Conservation (phyloP, 2,113 vertebrate genomes). For the Pachycephala philippinensis region DNA sequence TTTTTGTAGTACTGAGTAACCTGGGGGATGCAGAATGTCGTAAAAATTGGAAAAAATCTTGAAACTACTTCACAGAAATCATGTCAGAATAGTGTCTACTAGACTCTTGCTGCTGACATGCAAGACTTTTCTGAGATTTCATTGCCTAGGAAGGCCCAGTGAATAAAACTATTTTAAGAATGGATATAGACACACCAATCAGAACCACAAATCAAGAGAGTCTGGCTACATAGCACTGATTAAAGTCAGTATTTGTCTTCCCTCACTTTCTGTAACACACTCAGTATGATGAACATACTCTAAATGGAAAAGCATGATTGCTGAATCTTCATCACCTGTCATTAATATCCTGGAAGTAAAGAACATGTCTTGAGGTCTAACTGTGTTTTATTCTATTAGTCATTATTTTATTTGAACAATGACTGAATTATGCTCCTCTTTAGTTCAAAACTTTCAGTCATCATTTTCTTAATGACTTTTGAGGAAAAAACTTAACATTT, state of each 20-base stretch:
- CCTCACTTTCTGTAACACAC: background rate
- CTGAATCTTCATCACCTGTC: constrained; percentile 2
- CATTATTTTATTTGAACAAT: background rate
- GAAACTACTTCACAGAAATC: background rate
- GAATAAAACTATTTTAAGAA: constrained; percentile 37
- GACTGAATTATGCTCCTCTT: background rate
- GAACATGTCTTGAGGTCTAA: background rate
- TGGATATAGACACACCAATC: constrained; percentile 4
- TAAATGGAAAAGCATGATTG: constrained; percentile 27
- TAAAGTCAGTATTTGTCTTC: constrained; percentile 31
- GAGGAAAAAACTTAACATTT: background rate
- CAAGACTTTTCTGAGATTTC: background rate
- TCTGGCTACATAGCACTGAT: background rate
- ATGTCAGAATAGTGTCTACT: background rate
- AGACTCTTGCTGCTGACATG: background rate
- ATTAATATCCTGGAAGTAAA: constrained; percentile 17
- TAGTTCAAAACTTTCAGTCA: background rate
- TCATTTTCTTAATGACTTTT: background rate
- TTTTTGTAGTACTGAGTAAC: background rate
- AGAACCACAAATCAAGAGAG: constrained; percentile 6
- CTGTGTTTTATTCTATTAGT: background rate
- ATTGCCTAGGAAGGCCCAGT: background rate
- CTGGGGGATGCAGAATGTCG: background rate
- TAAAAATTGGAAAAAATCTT: background rate
- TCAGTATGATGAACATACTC: constrained; percentile 14